Conservation (phyloP, 2,888 invertebrate genomes). For the Trichogramma dendrolimi region DNA sequence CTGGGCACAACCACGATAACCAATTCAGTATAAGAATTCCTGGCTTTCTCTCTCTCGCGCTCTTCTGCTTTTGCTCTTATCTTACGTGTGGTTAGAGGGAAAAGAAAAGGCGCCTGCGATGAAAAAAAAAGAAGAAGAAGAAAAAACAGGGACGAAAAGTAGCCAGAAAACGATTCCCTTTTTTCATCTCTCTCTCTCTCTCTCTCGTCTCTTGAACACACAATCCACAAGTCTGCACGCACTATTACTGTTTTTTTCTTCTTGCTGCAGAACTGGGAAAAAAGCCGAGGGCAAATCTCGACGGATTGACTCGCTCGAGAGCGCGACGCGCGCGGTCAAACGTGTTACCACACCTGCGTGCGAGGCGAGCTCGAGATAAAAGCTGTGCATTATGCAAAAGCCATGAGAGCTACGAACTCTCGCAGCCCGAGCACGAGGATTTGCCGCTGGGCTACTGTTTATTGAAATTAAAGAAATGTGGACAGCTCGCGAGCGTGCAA, state of each 20-base stretch:
- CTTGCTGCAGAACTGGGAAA: neutral
- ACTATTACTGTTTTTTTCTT: neutral
- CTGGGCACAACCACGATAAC: slow-evolving; percentile 20
- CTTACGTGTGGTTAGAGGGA: no score
- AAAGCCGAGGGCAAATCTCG: slow-evolving; percentile 13
- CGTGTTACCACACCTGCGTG: slow-evolving; percentile 1
- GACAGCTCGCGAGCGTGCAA: no score
- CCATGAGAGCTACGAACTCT: no score
- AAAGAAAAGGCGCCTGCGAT: no score
- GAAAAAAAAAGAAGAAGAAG: no score
- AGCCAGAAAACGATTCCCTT: slow-evolving; percentile 19
- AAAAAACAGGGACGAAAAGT: no score
- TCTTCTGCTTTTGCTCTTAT: neutral
- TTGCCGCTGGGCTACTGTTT: no score
- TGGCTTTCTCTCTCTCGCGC: slow-evolving; percentile 10
- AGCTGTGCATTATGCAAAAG: neutral
- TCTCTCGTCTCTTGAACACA: neutral
- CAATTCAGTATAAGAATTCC: slow-evolving; percentile 14
- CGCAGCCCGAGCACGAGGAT: no score
- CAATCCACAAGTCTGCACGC: neutral
- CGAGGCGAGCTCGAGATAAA: neutral
- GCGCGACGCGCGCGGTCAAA: slow-evolving; percentile 13
- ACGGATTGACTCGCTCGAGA: slow-evolving; percentile 6
- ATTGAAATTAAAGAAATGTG: no score
- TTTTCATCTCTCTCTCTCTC: slow-evolving; percentile 3